phyloP scores from a whole-genome alignment of 2,888 invertebrate species.

The Agrochola lychnidis region DNA sequence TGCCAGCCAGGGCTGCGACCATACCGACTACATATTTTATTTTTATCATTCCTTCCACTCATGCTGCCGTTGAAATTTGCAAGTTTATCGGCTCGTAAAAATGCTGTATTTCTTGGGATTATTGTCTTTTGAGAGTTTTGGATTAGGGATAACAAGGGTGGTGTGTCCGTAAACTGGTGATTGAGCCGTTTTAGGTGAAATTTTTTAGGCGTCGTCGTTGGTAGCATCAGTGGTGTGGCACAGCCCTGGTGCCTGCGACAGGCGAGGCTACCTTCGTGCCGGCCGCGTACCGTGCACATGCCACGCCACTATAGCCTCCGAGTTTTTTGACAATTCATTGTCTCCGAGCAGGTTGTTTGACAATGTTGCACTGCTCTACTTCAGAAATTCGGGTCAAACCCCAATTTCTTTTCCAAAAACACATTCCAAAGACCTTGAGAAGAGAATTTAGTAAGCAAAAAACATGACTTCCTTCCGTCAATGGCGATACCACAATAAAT shows the following conservation, averaged over 20 bases:
- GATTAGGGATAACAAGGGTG: constrained; percentile 29
- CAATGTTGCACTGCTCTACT: constrained; percentile 38
- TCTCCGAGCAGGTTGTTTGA: constrained; percentile 52
- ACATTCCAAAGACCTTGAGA: constrained; percentile 5
- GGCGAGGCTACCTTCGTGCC: constrained; percentile 61
- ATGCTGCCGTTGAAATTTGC: constrained; percentile 59
- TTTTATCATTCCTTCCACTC: constrained; percentile 64
- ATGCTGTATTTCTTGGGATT: constrained; percentile 42
- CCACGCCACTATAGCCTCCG: constrained; percentile 57
- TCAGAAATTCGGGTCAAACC: constrained; percentile 18
- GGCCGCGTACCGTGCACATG: constrained; percentile 50
- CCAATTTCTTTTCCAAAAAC: constrained; percentile 3
- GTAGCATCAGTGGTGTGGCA: background rate
- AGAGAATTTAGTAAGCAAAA: background rate
- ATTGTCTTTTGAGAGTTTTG: constrained; percentile 43
- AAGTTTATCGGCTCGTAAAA: constrained; percentile 62
- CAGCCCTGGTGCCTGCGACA: constrained; percentile 59
- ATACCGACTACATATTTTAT: constrained; percentile 64
- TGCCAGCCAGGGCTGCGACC: constrained; percentile 79
- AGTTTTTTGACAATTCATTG: constrained; percentile 68
- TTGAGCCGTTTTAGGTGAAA: background rate
- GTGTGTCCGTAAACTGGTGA: background rate
- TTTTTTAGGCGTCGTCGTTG: constrained; percentile 4
- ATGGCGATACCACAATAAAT: constrained; percentile 7
- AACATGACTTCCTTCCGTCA: background rate